A percentile compares a stretch with the other conserved stretches of the same genome.
phyloP scores from a whole-genome alignment of 2,113 vertebrate genomes.

The Empidonax alnorum region DNA sequence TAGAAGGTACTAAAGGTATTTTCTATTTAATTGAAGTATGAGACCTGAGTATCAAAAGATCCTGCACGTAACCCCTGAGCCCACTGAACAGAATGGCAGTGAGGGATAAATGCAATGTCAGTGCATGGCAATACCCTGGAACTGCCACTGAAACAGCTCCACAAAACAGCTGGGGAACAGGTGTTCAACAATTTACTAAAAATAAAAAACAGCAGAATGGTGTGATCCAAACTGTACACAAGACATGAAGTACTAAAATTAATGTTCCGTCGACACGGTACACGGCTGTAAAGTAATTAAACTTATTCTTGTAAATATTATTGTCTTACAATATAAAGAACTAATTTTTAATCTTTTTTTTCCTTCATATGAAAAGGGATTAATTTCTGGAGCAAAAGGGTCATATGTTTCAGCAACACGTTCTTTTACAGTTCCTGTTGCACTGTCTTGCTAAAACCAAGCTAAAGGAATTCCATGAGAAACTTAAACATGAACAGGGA shows the following conservation, averaged over 20 bases:
- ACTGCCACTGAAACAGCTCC: not conserved
- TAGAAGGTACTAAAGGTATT: not conserved
- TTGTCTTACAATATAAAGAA: not conserved
- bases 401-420: not conserved
- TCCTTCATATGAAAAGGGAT: constrained; percentile 9
- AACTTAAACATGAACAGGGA: constrained; percentile 33
- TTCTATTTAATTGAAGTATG: not conserved
- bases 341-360: not conserved
- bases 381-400: constrained; percentile 36
- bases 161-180: not conserved
- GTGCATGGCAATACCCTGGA: not conserved
- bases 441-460: constrained; percentile 1
- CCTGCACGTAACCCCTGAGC: not conserved
- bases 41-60: not conserved
- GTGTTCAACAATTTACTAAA: not conserved
- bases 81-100: accelerated
- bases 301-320: not conserved
- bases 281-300: not conserved
- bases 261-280: accelerated
- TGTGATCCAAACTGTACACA: not conserved
- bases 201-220: not conserved
- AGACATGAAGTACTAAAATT: not conserved
- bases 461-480: not conserved
- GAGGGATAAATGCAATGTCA: not conserved
- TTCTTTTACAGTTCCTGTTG: constrained; percentile 27